These are phyloP conservation scores for Microcaecilia unicolor DNA, from an alignment of 2,797 vertebrate genomes.

Conservation along the genomic window DNA sequence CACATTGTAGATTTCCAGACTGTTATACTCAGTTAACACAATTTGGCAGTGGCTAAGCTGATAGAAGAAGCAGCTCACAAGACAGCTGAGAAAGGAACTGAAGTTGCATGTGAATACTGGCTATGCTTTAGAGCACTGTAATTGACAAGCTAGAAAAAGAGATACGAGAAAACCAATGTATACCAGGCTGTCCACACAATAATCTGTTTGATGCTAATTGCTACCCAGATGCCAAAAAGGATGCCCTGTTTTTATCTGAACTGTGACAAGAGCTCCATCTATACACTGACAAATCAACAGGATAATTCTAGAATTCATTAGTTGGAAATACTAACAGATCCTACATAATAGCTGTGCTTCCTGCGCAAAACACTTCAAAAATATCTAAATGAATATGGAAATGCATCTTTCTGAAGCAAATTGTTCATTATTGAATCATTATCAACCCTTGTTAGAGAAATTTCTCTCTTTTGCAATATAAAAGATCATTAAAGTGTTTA, in stretches of 20 bases:
- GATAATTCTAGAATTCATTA: slow-evolving; percentile 57
- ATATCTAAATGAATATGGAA: slow-evolving; percentile 60
- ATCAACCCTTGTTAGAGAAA: slow-evolving; percentile 56
- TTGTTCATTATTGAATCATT: slow-evolving; percentile 61
- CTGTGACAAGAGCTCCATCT: slow-evolving; percentile 32
- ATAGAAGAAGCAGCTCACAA: background rate
- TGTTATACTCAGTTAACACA: background rate
- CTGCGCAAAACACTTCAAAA: slow-evolving; percentile 55
- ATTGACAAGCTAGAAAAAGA: slow-evolving; percentile 3
- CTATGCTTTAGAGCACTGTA: slow-evolving; percentile 3
- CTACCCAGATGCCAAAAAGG: slow-evolving; percentile 19
- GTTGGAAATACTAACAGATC: slow-evolving; percentile 42
- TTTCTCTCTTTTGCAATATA: slow-evolving; percentile 53
- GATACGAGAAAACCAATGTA: slow-evolving; percentile 12
- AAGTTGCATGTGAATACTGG: slow-evolving; percentile 4
- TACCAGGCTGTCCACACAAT: slow-evolving; percentile 21
- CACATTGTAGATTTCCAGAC: background rate
- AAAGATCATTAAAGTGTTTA: slow-evolving; percentile 57
- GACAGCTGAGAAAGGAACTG: too few species aligned
- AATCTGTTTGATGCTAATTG: slow-evolving; percentile 37
- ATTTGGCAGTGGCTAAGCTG: background rate
- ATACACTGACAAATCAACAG: slow-evolving; percentile 45
- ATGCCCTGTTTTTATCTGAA: slow-evolving; percentile 38
- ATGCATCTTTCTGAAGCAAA: slow-evolving; percentile 52
- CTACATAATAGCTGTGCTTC: slow-evolving; percentile 52